Evolutionary conservation across 2,888 invertebrate genomes (phyloP).

Genomic region (Graphium colonna): DNA sequence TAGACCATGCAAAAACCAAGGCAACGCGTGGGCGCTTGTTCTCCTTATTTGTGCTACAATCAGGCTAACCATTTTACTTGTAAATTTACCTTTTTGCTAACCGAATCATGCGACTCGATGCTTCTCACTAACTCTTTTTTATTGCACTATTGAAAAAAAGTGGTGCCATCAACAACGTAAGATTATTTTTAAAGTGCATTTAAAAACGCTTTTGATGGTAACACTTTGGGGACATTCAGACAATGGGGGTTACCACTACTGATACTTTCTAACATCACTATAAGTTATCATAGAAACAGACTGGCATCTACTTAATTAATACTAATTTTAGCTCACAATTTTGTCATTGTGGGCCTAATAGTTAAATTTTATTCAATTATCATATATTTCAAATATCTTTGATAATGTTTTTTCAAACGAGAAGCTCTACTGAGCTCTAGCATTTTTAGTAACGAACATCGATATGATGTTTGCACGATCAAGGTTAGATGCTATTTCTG

Average conservation of each 20-base stretch:
- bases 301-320: too few relatives aligned
- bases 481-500: too few relatives aligned
- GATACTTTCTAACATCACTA: slow-evolving; percentile 12
- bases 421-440: too few relatives aligned
- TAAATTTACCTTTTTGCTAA: slow-evolving; percentile 42
- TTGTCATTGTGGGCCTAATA: too few relatives aligned
- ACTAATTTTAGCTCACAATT: too few relatives aligned
- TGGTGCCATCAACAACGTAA: slow-evolving; percentile 22
- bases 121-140: slow-evolving; percentile 54
- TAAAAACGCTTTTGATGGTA: slow-evolving; percentile 23
- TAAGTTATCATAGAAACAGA: too few relatives aligned
- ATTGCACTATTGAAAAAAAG: slow-evolving; percentile 25
- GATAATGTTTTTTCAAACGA: too few relatives aligned
- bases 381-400: too few relatives aligned
- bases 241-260: slow-evolving; percentile 2
- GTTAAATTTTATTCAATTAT: too few relatives aligned
- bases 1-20: slow-evolving; percentile 33
- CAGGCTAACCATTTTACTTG: slow-evolving; percentile 28
- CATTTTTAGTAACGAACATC: too few relatives aligned
- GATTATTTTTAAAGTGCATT: background rate
- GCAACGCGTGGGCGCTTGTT: slow-evolving; percentile 41
- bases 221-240: slow-evolving; percentile 19
- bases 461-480: too few relatives aligned
- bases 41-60: slow-evolving; percentile 52
- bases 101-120: slow-evolving; percentile 48